phyloP scores from a whole-genome alignment of 2,888 invertebrate genomes.

The Subacronicta megacephala region DNA sequence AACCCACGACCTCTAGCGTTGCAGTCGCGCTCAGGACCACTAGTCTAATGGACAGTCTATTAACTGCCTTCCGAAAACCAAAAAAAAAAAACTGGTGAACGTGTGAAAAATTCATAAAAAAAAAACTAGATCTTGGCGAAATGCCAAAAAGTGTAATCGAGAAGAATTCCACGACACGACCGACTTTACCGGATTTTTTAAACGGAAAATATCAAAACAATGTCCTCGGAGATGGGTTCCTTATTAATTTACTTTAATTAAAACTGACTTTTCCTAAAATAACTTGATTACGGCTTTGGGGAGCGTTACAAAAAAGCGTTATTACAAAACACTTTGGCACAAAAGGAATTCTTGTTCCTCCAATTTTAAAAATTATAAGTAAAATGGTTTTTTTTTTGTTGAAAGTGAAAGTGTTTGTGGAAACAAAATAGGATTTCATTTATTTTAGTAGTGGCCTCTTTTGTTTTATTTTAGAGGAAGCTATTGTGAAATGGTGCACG shows the following conservation, averaged over 20 bases:
- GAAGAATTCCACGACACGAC: constrained; percentile 3
- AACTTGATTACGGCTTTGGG: constrained; percentile 49
- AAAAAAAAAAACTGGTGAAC: not conserved
- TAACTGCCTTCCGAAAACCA: not conserved
- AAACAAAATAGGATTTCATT: constrained; percentile 3
- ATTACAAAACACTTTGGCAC: constrained; percentile 44
- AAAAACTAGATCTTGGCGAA: not conserved
- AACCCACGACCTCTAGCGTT: too few species aligned
- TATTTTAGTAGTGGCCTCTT: constrained; percentile 20
- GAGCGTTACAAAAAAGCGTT: constrained; percentile 33
- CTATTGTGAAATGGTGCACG: not conserved
- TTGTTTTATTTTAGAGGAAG: not conserved
- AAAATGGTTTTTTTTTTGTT: constrained; percentile 24
- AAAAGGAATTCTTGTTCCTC: constrained; percentile 42
- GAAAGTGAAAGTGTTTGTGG: not conserved
- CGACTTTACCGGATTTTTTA: constrained; percentile 4
- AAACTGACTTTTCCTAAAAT: constrained; percentile 54
- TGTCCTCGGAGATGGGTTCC: constrained; percentile 43
- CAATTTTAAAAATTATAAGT: constrained; percentile 28
- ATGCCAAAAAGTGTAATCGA: constrained; percentile 1
- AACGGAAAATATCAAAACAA: constrained; percentile 50
- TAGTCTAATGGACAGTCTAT: too few species aligned
- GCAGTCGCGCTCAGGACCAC: too few species aligned
- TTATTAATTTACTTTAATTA: constrained; percentile 58
- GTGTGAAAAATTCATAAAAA: not conserved